These are phyloP conservation scores for Microctonus hyperodae DNA, from an alignment of 2,888 invertebrate species.

Conservation along the genomic window DNA sequence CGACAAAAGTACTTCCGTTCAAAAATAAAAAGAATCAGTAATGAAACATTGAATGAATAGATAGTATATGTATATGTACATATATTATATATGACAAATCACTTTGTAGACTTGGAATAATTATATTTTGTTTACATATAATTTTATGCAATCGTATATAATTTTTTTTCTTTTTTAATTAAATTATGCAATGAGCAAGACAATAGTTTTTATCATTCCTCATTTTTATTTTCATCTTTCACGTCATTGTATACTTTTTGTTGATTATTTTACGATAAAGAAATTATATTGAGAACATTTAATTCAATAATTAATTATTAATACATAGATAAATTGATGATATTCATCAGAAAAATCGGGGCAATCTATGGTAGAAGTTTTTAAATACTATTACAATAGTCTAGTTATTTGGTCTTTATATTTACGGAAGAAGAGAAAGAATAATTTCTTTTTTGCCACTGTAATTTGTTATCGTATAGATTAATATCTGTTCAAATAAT, in stretches of 20 bases:
- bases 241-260: no score
- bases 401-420: conserved; percentile 30
- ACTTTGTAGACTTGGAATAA: background rate
- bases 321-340: conserved; percentile 15
- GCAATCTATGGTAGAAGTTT: background rate
- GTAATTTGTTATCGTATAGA: background rate
- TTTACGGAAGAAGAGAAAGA: background rate
- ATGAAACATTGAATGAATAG: conserved; percentile 27
- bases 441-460: background rate
- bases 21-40: conserved; percentile 9
- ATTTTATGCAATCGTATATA: conserved; percentile 32
- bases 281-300: background rate
- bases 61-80: background rate
- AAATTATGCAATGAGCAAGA: conserved; percentile 45
- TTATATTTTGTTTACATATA: conserved; percentile 51
- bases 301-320: background rate
- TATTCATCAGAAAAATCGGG: background rate
- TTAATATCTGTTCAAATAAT: background rate
- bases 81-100: background rate
- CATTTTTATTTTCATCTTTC: conserved; percentile 1
- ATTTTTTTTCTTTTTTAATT: conserved; percentile 2
- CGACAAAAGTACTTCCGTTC: background rate
- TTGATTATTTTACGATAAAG: no score
- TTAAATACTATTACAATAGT: conserved; percentile 31
- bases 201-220: conserved; percentile 40